A percentile compares a stretch with the other conserved stretches of the same genome.
Conservation (phyloP, 2,888 invertebrate species). For the Oasisia sp. region DNA sequence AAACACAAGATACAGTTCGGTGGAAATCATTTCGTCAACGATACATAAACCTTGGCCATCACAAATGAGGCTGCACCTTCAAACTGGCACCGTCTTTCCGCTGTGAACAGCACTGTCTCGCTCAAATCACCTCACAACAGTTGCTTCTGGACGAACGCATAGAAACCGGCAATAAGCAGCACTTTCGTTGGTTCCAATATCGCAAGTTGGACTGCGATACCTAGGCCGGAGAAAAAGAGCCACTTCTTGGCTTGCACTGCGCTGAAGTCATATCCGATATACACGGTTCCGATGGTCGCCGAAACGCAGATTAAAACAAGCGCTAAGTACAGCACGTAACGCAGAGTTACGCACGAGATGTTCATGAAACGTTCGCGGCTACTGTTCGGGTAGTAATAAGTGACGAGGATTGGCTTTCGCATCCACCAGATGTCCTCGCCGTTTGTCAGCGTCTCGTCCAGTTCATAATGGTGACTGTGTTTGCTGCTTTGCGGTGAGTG, state of each 20-base stretch:
- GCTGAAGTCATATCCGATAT: neutral
- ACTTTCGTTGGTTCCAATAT: neutral
- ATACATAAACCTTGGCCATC: neutral
- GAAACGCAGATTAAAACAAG: neutral
- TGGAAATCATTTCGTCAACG: neutral
- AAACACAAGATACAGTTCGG: neutral
- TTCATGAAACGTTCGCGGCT: neutral
- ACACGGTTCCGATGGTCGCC: neutral
- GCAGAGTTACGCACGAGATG: neutral
- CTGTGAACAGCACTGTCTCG: neutral
- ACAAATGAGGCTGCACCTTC: neutral
- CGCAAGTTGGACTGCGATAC: neutral
- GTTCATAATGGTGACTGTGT: neutral
- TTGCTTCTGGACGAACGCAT: neutral
- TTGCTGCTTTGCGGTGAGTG: neutral
- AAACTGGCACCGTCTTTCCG: neutral
- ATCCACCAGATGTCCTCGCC: conserved; percentile 13
- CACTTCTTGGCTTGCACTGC: neutral
- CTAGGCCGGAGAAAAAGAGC: neutral
- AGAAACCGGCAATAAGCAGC: neutral
- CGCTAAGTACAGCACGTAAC: neutral
- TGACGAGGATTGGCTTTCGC: neutral
- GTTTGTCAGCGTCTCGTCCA: neutral
- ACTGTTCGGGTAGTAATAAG: neutral
- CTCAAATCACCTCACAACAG: neutral